Evolutionary conservation across 2,113 vertebrate species (phyloP).

Genomic region (Malurus melanocephalus): DNA sequence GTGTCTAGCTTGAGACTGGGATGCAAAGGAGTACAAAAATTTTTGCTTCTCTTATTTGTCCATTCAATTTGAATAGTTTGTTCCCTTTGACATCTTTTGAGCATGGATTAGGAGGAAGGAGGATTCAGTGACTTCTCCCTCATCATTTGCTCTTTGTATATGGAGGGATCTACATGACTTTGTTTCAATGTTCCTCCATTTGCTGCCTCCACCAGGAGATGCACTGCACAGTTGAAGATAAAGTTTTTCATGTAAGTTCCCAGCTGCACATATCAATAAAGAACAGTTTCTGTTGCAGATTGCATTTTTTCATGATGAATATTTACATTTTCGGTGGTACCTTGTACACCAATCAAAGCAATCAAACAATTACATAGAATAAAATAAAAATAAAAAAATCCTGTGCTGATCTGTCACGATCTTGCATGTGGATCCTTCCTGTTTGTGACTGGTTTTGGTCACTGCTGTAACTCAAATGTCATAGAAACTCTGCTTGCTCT

Average conservation of each 20-base stretch:
- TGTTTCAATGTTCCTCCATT: background rate
- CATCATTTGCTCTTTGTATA: background rate
- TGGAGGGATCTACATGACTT: background rate
- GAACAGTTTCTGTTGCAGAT: background rate
- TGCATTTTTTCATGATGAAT: background rate
- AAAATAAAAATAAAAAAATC: background rate
- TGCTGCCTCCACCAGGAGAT: background rate
- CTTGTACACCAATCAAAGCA: background rate
- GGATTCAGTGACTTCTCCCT: background rate
- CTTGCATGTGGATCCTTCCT: background rate
- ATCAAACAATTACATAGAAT: background rate
- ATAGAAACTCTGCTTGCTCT: background rate
- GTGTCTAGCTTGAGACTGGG: background rate
- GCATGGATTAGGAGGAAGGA: background rate
- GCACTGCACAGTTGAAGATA: background rate
- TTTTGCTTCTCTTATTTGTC: background rate
- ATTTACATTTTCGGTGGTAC: background rate
- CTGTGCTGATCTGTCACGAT: background rate
- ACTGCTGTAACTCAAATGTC: background rate
- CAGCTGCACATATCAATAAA: rapidly evolving
- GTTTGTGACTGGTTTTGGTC: background rate
- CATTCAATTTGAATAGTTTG: background rate
- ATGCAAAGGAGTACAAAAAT: background rate
- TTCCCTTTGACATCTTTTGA: background rate
- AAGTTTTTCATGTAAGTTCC: background rate